Percentiles rank a stretch among this genome's conserved stretches.
Evolutionary conservation across 2,797 vertebrate genomes (phyloP).

Genomic region (Sylvia borin): DNA sequence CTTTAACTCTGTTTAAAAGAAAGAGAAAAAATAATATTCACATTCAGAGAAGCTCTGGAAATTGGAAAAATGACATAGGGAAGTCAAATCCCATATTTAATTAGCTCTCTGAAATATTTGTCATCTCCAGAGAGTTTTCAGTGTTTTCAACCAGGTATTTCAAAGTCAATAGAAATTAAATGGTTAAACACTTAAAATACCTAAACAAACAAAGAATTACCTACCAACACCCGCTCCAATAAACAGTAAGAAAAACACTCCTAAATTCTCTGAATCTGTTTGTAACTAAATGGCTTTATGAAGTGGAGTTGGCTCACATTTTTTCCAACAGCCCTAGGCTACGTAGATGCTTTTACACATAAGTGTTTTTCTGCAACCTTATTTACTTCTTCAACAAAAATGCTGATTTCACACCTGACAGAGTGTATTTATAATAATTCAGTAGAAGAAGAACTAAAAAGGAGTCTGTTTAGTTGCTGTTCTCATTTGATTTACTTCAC

Average conservation of each 20-base stretch:
- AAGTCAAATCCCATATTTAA: not conserved
- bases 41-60: not conserved
- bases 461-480: not conserved
- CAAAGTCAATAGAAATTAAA: not conserved
- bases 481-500: not conserved
- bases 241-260: not conserved
- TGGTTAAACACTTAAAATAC: not conserved
- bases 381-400: not conserved
- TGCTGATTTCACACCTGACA: conserved; percentile 29
- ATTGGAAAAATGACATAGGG: not conserved
- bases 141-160: not conserved
- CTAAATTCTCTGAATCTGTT: not conserved
- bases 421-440: not conserved
- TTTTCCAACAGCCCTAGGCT: not conserved
- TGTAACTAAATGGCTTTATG: not conserved
- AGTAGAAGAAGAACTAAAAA: not conserved
- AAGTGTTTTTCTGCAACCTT: not conserved
- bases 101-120: not conserved
- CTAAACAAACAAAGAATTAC: not conserved
- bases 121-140: not conserved
- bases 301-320: not conserved
- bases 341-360: not conserved
- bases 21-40: not conserved
- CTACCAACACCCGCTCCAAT: not conserved
- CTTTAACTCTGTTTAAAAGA: not conserved